Percentiles rank a stretch among this genome's conserved stretches.
Evolutionary conservation across 2,113 vertebrate species (phyloP).

Genomic region (Diphyllodes magnificus): DNA sequence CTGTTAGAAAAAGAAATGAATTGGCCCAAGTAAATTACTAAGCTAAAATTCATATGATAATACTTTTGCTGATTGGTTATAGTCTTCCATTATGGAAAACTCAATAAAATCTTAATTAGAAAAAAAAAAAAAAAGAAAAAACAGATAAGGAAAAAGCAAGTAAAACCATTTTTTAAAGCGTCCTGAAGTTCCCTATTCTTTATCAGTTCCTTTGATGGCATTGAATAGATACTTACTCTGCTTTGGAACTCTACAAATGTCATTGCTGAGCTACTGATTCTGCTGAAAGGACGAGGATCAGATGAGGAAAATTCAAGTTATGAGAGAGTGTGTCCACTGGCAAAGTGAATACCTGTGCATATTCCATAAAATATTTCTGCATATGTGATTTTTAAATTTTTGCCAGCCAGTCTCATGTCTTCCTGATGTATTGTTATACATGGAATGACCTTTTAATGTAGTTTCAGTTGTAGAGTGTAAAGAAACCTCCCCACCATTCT

Average conservation of each 20-base stretch:
- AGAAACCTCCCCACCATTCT: background rate
- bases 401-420: background rate
- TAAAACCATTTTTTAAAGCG: background rate
- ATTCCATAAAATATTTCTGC: background rate
- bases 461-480: background rate
- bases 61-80: conserved; percentile 10
- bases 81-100: conserved; percentile 16
- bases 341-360: background rate
- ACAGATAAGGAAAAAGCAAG: conserved; percentile 23
- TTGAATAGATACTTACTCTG: conserved; percentile 1
- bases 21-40: background rate
- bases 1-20: background rate
- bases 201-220: conserved; percentile 14
- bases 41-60: conserved; percentile 38
- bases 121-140: background rate
- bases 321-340: background rate
- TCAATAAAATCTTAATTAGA: conserved; percentile 42
- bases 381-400: background rate
- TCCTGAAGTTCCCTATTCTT: background rate
- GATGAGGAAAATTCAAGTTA: background rate
- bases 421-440: background rate
- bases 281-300: background rate
- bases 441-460: background rate
- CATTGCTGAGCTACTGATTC: background rate
- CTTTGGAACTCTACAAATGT: background rate